Evolutionary conservation across 2,113 vertebrate genomes (phyloP).

Genomic region (Nipponia nippon): DNA sequence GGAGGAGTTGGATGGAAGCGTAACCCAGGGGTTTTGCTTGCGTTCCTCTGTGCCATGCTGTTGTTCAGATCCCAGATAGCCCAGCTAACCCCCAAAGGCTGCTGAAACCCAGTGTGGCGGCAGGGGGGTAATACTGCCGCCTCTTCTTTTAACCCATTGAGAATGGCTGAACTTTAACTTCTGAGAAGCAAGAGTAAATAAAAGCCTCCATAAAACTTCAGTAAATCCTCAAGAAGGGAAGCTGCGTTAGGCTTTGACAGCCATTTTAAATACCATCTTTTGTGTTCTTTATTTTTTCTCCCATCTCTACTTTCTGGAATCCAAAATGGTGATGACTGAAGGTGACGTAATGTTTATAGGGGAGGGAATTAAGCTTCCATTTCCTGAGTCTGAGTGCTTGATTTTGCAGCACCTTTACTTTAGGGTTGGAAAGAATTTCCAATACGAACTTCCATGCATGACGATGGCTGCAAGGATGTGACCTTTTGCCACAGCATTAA

Average conservation of each 20-base stretch:
- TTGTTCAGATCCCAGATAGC: not conserved
- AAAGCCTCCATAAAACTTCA: not conserved
- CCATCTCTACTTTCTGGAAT: not conserved
- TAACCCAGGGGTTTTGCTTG: not conserved
- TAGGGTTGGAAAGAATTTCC: not conserved
- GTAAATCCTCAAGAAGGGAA: not conserved
- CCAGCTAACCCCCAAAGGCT: not conserved
- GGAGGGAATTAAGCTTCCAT: not conserved
- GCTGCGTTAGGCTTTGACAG: not conserved
- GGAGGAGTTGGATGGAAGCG: not conserved
- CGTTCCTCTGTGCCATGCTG: not conserved
- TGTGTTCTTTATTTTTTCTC: not conserved
- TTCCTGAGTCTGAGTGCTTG: not conserved
- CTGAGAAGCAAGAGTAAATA: not conserved
- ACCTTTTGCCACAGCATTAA: not conserved
- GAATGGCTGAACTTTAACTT: not conserved
- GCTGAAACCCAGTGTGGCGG: rapidly evolving
- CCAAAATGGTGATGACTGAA: not conserved
- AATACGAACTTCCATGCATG: not conserved
- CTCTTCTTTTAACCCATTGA: not conserved
- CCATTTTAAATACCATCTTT: not conserved
- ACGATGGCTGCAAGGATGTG: not conserved
- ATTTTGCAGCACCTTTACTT: not conserved
- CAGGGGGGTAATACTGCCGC: not conserved
- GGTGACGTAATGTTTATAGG: not conserved